Percentiles rank a stretch among this genome's conserved stretches.
phyloP scores from a whole-genome alignment of 2,888 invertebrate genomes.

The Andrena flavipes region DNA sequence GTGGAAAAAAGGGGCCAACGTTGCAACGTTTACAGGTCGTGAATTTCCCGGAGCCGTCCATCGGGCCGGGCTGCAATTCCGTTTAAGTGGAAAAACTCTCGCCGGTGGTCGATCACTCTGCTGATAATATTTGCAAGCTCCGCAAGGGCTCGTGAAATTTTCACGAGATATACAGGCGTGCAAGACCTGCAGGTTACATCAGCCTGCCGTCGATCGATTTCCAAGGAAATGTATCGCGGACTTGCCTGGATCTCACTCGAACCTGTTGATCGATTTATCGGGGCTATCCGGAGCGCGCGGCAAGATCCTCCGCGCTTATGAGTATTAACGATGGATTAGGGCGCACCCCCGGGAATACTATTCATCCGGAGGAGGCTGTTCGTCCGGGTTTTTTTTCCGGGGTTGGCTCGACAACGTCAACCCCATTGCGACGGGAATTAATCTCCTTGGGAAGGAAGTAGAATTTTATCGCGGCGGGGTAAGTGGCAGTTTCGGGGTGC shows the following conservation, averaged over 20 bases:
- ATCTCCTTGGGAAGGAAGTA: neutral
- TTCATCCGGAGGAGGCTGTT: neutral
- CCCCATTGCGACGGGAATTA: conserved; percentile 14
- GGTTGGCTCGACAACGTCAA: conserved; percentile 14
- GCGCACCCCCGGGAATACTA: conserved; percentile 1
- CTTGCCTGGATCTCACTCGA: conserved; percentile 21
- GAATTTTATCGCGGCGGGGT: conserved; percentile 18
- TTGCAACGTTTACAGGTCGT: conserved; percentile 22
- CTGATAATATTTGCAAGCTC: conserved; percentile 32
- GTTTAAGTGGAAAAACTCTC: conserved; percentile 41
- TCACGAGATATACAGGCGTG: neutral
- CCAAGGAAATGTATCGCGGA: conserved; percentile 35
- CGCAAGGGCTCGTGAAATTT: conserved; percentile 3
- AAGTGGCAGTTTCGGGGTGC: conserved; percentile 19
- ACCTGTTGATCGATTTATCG: conserved; percentile 43
- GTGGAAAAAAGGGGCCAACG: neutral
- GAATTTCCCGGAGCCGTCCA: conserved; percentile 34
- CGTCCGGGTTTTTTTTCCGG: neutral
- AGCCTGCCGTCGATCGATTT: conserved; percentile 9
- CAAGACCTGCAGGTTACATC: neutral
- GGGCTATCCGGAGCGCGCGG: neutral
- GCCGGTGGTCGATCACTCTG: conserved; percentile 33
- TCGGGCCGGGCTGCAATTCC: conserved; percentile 40
- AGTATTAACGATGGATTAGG: conserved; percentile 33
- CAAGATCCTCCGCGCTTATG: neutral